Conservation (phyloP, 1,140 invertebrate species). For the Saxidomus purpurata region DNA sequence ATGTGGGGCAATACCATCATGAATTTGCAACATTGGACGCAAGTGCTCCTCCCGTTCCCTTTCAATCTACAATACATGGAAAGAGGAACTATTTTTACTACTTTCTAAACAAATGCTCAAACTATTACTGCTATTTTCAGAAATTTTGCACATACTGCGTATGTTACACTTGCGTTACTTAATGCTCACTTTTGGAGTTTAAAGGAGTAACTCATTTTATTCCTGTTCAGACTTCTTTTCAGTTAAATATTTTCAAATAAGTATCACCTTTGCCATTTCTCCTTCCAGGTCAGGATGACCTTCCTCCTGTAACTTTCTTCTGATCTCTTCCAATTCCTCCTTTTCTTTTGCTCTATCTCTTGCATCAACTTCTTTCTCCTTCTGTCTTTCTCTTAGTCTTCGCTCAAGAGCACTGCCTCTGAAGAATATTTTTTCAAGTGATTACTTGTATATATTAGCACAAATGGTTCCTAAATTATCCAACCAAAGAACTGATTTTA, state of each 20-base stretch:
- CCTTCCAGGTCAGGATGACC: slow-evolving; percentile 93
- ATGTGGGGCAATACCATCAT: slow-evolving; percentile 69
- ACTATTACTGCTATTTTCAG: too few species aligned
- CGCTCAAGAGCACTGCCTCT: slow-evolving; percentile 95
- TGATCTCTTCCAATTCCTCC: slow-evolving; percentile 96
- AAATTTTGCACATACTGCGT: too few species aligned
- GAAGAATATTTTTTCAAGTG: slow-evolving; percentile 63
- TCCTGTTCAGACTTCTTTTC: too few species aligned
- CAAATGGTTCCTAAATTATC: too few species aligned
- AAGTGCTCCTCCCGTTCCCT: slow-evolving; percentile 94
- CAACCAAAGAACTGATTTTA: too few species aligned
- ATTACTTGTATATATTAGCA: too few species aligned
- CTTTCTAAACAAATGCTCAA: too few species aligned
- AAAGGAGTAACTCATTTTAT: too few species aligned
- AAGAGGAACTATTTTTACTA: too few species aligned
- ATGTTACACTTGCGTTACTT: too few species aligned
- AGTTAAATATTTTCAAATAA: too few species aligned
- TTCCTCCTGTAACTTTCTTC: slow-evolving; percentile 93
- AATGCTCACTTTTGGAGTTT: too few species aligned
- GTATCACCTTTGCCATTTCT: slow-evolving; percentile 92
- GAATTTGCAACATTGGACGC: slow-evolving; percentile 89
- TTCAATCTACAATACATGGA: slow-evolving; percentile 78
- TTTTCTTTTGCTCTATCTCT: slow-evolving; percentile 96
- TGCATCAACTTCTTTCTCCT: slow-evolving; percentile 96
- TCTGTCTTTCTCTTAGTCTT: slow-evolving; percentile 95